Evolutionary conservation across 2,797 vertebrate genomes (phyloP).

Genomic region (Pantherophis alleghaniensis): DNA sequence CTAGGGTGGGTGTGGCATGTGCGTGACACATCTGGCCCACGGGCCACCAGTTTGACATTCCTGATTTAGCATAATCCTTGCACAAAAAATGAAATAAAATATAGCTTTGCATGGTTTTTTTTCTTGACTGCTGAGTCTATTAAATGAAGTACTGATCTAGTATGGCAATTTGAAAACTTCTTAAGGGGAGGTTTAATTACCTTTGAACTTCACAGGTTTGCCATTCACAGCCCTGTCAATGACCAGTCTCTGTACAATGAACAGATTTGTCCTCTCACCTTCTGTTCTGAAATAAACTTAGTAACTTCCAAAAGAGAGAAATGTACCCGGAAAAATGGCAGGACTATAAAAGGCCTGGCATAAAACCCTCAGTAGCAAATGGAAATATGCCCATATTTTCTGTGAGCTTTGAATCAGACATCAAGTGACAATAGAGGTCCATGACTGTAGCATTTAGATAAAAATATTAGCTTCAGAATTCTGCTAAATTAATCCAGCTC

Average conservation of each 20-base stretch:
- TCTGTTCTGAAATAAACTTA: not conserved
- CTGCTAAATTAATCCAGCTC: constrained; percentile 78
- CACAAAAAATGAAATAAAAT: not conserved
- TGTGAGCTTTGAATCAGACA: constrained; percentile 44
- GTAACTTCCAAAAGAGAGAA: not conserved
- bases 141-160: not conserved
- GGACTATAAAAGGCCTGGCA: not conserved
- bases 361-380: constrained; percentile 41
- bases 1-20: no score
- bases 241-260: not conserved
- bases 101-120: not conserved
- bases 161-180: not conserved
- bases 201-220: not conserved
- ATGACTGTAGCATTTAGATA: constrained; percentile 70
- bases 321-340: not conserved
- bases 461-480: constrained; percentile 75
- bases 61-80: not conserved
- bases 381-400: constrained; percentile 47
- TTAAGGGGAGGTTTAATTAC: not conserved
- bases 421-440: constrained; percentile 31
- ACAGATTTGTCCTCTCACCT: not conserved
- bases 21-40: no score
- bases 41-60: no score
- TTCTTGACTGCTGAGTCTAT: not conserved
- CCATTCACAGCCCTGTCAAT: not conserved